Evolutionary conservation across 2,113 vertebrate species (phyloP), one percentile per base, ranked within the genome.

Genomic region (Platichthys flesus): DNA sequence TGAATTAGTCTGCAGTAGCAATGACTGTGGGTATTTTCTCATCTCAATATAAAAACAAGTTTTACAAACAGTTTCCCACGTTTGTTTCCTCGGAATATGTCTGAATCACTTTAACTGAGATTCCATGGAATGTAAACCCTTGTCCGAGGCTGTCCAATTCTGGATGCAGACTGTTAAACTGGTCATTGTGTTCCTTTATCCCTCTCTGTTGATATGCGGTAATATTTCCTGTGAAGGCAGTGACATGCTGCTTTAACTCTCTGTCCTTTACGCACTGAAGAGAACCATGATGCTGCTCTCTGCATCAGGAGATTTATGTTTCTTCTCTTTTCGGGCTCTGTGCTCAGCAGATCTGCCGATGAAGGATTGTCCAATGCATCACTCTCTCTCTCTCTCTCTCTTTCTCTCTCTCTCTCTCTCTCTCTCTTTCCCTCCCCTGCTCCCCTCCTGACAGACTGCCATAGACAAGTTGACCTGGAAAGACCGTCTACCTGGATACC

Each of bases 401-500:
- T 49, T 24, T 35, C 18, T 74, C 55, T 13, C 67, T 45, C n/a
- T 24, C 24, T 24, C 24, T 24, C 24, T 12, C 58, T 49, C 31
- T 35, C 18, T 74, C 55, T 13, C 67, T 45, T n/a, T 24, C 10
- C 55, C 26, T 10, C 21, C 42, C 42, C 4, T 79, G 10, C 40
- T 37, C 14, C 49, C 20, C 26, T 15, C 28, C 7, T 28, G 4
- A 73, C 64, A 95, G 93, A 23, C 84, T 91, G 94, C 91, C 83
- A 91, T 94, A 45, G 95, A 97, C 59, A 97, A 96, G 84, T 85
- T 99, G 88, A 97, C 93, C 6, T 99, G 97, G 95, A 97, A 89
- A 83, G 97, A 99, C 76, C 95, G 96, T 8, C 89, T 97, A 37
- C 96, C 97, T 69, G 97, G 97, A 77, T 99, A 98, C 78, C 90